phyloP scores from a whole-genome alignment of 2,113 vertebrate genomes.

The Benthochromis sp. region DNA sequence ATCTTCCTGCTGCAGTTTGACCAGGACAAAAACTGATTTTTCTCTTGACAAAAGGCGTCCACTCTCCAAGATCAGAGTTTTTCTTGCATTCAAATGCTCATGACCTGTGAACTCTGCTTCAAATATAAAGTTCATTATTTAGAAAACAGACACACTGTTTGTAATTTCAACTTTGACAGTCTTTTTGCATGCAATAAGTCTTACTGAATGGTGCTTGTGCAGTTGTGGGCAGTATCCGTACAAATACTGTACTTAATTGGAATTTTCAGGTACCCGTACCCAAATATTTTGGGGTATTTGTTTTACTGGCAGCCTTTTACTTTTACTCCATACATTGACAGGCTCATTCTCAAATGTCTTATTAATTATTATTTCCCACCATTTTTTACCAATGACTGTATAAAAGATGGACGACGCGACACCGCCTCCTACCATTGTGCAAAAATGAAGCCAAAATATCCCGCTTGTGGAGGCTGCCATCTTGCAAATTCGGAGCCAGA shows the following conservation, averaged over 20 bases:
- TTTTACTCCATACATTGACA: background rate
- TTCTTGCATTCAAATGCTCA: background rate
- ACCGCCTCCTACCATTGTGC: no score
- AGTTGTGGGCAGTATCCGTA: background rate
- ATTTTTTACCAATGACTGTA: background rate
- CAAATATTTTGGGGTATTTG: background rate
- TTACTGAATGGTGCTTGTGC: background rate
- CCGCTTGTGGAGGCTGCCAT: no score
- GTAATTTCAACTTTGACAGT: background rate
- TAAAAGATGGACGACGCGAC: no score
- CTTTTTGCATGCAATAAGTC: background rate
- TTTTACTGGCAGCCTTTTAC: background rate
- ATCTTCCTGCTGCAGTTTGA: background rate
- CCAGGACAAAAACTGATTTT: background rate
- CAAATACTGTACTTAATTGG: background rate
- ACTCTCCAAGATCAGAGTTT: background rate
- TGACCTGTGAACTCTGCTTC: background rate
- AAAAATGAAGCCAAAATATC: no score
- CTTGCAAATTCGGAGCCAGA: no score
- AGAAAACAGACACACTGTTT: background rate
- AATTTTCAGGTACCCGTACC: background rate
- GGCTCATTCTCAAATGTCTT: background rate
- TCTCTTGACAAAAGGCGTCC: background rate
- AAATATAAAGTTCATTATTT: background rate
- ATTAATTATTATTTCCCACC: background rate